Evolutionary conservation across 2,797 vertebrate genomes (phyloP).

Genomic region (Sebastes jordani): DNA sequence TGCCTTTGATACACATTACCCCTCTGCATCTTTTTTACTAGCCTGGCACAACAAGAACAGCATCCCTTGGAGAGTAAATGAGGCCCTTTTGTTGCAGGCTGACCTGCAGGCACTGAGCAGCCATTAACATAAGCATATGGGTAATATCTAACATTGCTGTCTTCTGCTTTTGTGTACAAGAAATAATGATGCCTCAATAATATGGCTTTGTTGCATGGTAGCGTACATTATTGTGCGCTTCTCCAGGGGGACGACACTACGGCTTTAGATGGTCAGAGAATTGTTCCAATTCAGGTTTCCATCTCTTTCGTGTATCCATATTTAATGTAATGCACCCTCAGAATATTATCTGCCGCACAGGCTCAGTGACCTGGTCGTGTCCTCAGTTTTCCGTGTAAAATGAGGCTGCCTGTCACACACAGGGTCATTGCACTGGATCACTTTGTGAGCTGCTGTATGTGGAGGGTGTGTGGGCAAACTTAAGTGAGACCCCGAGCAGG

Average conservation of each 20-base stretch:
- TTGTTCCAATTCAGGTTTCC: slow-evolving; percentile 30
- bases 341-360: slow-evolving; percentile 18
- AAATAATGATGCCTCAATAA: slow-evolving; percentile 65
- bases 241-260: slow-evolving; percentile 6
- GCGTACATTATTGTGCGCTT: slow-evolving; percentile 16
- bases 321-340: slow-evolving; percentile 49
- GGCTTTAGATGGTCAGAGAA: slow-evolving; percentile 30
- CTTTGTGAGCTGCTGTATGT: slow-evolving; percentile 40
- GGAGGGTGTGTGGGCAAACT: slow-evolving; percentile 65
- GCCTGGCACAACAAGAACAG: slow-evolving; percentile 68
- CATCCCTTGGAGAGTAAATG: slow-evolving; percentile 79
- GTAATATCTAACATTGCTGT: slow-evolving; percentile 70
- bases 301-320: slow-evolving; percentile 39
- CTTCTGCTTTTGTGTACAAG: slow-evolving; percentile 63
- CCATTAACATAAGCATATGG: slow-evolving; percentile 76
- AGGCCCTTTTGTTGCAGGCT: slow-evolving; percentile 76
- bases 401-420: slow-evolving; percentile 54
- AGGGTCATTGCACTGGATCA: slow-evolving; percentile 59
- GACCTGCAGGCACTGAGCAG: slow-evolving; percentile 75
- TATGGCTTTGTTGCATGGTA: slow-evolving; percentile 41
- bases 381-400: slow-evolving; percentile 57
- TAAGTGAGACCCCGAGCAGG: slow-evolving; percentile 71
- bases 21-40: slow-evolving; percentile 72
- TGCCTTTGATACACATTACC: slow-evolving; percentile 80
- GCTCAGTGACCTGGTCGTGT: slow-evolving; percentile 42